These are phyloP conservation scores for Psittacula derbiana DNA, from an alignment of 2,797 vertebrate species.

Conservation along the genomic window DNA sequence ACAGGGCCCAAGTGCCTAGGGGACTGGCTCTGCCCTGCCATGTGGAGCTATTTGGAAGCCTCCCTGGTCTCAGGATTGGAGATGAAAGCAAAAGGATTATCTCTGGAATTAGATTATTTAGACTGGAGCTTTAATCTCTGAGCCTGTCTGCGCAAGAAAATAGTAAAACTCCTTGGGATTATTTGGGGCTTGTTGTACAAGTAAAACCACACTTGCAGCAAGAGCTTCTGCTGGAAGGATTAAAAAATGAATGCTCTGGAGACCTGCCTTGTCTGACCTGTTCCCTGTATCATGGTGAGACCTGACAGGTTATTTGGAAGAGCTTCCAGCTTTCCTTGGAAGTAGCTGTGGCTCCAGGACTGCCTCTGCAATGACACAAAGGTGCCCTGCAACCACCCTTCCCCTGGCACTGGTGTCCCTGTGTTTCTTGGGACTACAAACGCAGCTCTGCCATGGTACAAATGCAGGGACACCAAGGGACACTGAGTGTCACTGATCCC, in stretches of 20 bases:
- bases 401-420: not conserved
- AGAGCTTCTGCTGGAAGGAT: not conserved
- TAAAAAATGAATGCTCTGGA: not conserved
- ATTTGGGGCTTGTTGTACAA: not conserved
- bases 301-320: not conserved
- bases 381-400: not conserved
- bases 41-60: not conserved
- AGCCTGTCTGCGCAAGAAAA: constrained; percentile 27
- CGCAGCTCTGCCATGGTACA: not conserved
- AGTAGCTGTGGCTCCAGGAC: not conserved
- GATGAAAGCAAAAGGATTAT: constrained; percentile 59
- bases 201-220: not conserved
- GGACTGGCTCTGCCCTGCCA: not conserved
- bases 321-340: not conserved
- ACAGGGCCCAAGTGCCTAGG: not conserved
- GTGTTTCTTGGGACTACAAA: not conserved
- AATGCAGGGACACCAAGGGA: not conserved
- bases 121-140: constrained; percentile 60
- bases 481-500: not conserved
- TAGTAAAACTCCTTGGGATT: constrained; percentile 38
- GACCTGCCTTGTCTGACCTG: not conserved
- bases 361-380: not conserved
- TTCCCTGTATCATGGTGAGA: not conserved
- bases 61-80: not conserved
- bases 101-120: constrained; percentile 71